Evolutionary conservation across 2,888 invertebrate species (phyloP), one percentile per base, ranked within the genome.

Genomic region (Drosophila borealis): DNA sequence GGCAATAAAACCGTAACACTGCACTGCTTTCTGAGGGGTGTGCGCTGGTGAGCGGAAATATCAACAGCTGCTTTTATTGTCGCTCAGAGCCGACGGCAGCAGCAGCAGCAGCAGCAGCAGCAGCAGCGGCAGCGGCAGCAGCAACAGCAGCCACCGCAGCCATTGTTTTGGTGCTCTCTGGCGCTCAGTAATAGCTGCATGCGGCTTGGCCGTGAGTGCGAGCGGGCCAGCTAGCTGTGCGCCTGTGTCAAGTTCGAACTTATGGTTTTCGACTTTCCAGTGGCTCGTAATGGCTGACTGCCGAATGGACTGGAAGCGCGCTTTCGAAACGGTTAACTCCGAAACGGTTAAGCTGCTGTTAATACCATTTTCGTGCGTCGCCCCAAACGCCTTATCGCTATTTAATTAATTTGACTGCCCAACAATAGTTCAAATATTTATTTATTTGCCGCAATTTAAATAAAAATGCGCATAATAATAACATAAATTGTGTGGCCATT

Each of bases 1-100:
- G 78, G 88, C 85, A 81, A 87, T 87, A 85, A 89, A 89, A 84
- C 76, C 80, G 74, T 66, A 79, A 79, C 80, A 19, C 13, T 39
- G 54, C 33, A 33, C n/a, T 5, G 25, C 8, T 29, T 29, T 5
- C 39, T 14, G 44, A 2, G n/a, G 36, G 48, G 33, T 54, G 14
- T 33, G 19, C 14, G 59, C 19, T 46, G 70, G 62, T 53, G 57
- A 82, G 83, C 64, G 80, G 80, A 86, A 88, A 83, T 78, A 87
- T 87, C 81, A 84, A 84, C 84, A 84, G 87, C 89, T 88, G 84
- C 78, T 70, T 74, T 65, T 68, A 68, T 78, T 80, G 53, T 60
- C 39, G 62, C 67, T 73, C 50, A 77, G 78, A 44, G 79, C 81
- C 88, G 80, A 62, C 85, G 88, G 80, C 56, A 59, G 39, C 49